Evolutionary conservation across 2,797 vertebrate genomes (phyloP), one percentile per base, ranked within the genome.

Genomic region (Takifugu rubripes): DNA sequence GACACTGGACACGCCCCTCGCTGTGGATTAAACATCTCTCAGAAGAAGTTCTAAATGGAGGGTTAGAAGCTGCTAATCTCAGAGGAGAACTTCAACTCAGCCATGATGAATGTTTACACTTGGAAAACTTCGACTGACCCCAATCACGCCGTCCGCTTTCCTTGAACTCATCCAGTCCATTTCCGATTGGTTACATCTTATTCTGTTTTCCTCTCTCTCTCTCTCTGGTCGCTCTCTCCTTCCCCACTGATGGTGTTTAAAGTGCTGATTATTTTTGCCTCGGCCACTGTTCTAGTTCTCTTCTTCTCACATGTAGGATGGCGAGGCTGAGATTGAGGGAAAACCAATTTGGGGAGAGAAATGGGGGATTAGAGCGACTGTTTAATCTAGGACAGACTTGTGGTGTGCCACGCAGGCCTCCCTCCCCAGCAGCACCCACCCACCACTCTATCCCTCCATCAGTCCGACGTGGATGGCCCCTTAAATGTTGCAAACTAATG

Each of bases 381-480:
- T 87, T 90, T 91, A 91, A 91, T 91, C 90, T 91, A 84, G 85
- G 86, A 84, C 88, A 87, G 81, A 89, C 86, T 90, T 82, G 82
- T 77, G 69, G 76, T 64, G 54, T 82, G 75, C 73, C 82, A 85
- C 65, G 65, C 70, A 71, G 75, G 72, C 70, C 75, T 74, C 74
- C 56, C 80, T 75, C 48, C 54, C 46, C 72, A 68, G 52, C 69
- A 21, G 36, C 59, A 58, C 50, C 65, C 80, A 73, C 33, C 53
- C 65, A 47, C 60, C 66, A 58, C 52, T 75, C 72, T 65, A 72
- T 79, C 75, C 69, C 47, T 78, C 81, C 82, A 84, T 87, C 83
- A 78, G 69, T 86, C 76, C 56, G 75, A 86, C 81, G 86, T 85
- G 68, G 80, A 86, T 78, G 70, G 77, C 83, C 83, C 81, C 87